Percentiles rank a stretch among this genome's conserved stretches.
Evolutionary conservation across 2,888 invertebrate species (phyloP).

Genomic region (Diplazon laetatorius): DNA sequence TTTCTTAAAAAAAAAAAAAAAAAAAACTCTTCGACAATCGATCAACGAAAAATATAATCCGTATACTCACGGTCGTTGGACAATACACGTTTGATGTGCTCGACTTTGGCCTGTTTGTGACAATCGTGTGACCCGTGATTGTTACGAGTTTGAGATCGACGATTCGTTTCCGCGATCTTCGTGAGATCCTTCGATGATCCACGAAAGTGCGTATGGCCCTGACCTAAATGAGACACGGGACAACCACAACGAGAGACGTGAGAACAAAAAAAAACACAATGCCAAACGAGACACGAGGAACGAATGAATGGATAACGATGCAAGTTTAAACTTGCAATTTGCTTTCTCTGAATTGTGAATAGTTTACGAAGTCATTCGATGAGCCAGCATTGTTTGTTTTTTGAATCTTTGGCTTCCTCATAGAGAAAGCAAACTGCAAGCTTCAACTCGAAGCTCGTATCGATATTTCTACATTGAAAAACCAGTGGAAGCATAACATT

Average conservation of each 20-base stretch:
- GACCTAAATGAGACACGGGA: conserved; percentile 67
- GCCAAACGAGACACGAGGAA: not conserved
- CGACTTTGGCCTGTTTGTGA: conserved; percentile 79
- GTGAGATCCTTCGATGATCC: conserved; percentile 72
- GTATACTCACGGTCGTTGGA: conserved; percentile 79
- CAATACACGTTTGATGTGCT: conserved; percentile 80
- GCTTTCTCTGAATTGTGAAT: too few relatives aligned
- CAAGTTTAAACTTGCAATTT: too few relatives aligned
- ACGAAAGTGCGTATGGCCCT: conserved; percentile 75
- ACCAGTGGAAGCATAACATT: too few relatives aligned
- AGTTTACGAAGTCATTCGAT: too few relatives aligned
- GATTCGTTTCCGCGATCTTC: conserved; percentile 71
- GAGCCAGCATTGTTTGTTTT: too few relatives aligned
- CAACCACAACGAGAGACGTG: conserved; percentile 6
- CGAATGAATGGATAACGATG: too few relatives aligned
- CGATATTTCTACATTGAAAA: too few relatives aligned
- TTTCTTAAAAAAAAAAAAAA: too few relatives aligned
- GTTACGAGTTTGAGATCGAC: conserved; percentile 75
- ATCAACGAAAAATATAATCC: conserved; percentile 18
- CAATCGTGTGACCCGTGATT: conserved; percentile 76
- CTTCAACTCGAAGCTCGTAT: too few relatives aligned
- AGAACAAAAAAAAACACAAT: conserved; percentile 30
- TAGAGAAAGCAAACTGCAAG: too few relatives aligned
- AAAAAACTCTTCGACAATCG: too few relatives aligned
- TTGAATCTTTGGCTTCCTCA: too few relatives aligned